Evolutionary conservation across 1,140 invertebrate genomes (phyloP).

Genomic region (Cotesia vestalis): DNA sequence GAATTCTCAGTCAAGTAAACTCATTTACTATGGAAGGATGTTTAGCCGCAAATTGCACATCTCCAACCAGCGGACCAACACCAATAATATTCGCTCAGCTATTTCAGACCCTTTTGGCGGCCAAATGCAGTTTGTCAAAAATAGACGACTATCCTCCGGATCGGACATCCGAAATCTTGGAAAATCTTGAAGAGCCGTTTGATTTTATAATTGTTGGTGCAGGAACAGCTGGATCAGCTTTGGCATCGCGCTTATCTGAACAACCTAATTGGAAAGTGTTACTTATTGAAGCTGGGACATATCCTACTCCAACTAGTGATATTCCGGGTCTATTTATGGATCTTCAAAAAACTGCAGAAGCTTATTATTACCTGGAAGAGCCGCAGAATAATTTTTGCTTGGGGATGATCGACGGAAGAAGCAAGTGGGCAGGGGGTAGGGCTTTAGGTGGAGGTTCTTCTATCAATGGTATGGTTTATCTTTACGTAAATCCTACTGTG

Average conservation of each 20-base stretch:
- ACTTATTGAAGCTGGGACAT: constrained; percentile 70
- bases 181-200: constrained; percentile 59
- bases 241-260: constrained; percentile 72
- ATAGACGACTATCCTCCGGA: constrained; percentile 58
- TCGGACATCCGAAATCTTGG: constrained; percentile 62
- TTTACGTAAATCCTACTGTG: too few species aligned
- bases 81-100: constrained; percentile 55
- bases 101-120: constrained; percentile 64
- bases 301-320: constrained; percentile 58
- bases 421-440: constrained; percentile 75
- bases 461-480: constrained; percentile 85
- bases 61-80: constrained; percentile 38
- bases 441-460: constrained; percentile 79
- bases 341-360: too few species aligned
- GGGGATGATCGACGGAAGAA: constrained; percentile 63
- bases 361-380: constrained; percentile 73
- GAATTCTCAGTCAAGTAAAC: too few species aligned
- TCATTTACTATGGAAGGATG: constrained; percentile 34
- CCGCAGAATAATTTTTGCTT: constrained; percentile 68
- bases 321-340: constrained; percentile 67
- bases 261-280: constrained; percentile 66
- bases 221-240: constrained; percentile 74
- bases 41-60: constrained; percentile 44
- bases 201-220: constrained; percentile 72
- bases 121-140: constrained; percentile 64